Evolutionary conservation across 2,113 vertebrate species (phyloP).

Genomic region (Todiramphus chloris): DNA sequence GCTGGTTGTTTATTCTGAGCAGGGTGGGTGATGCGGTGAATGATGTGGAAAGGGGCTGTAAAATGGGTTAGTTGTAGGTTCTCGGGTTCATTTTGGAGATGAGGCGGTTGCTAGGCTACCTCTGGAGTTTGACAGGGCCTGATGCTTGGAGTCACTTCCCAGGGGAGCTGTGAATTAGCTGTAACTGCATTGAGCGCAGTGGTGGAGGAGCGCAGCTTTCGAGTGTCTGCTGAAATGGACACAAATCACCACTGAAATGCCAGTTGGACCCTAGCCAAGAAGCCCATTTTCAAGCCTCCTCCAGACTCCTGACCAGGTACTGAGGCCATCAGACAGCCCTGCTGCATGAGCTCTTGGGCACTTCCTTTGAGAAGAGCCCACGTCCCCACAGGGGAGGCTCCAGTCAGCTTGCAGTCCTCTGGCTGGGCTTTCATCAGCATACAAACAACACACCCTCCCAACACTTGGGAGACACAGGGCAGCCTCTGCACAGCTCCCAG

Average conservation of each 20-base stretch:
- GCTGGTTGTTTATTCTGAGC: background rate
- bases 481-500: background rate
- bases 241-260: conserved; percentile 27
- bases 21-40: background rate
- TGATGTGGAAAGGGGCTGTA: conserved; percentile 30
- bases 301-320: background rate
- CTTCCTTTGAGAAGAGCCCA: background rate
- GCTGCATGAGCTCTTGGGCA: background rate
- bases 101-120: conserved; percentile 72
- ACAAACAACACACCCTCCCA: background rate
- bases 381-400: background rate
- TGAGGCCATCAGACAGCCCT: background rate
- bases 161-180: conserved; percentile 68
- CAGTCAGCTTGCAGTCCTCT: background rate
- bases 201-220: background rate
- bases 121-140: conserved; percentile 65
- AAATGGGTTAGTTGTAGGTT: conserved; percentile 53
- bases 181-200: conserved; percentile 36
- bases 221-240: background rate
- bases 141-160: conserved; percentile 59
- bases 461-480: rapidly evolving
- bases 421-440: background rate
- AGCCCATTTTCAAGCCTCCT: conserved; percentile 24
- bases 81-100: conserved; percentile 22
- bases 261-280: background rate